phyloP scores from a whole-genome alignment of 2,113 vertebrate species.

The Platycercus adscitus region DNA sequence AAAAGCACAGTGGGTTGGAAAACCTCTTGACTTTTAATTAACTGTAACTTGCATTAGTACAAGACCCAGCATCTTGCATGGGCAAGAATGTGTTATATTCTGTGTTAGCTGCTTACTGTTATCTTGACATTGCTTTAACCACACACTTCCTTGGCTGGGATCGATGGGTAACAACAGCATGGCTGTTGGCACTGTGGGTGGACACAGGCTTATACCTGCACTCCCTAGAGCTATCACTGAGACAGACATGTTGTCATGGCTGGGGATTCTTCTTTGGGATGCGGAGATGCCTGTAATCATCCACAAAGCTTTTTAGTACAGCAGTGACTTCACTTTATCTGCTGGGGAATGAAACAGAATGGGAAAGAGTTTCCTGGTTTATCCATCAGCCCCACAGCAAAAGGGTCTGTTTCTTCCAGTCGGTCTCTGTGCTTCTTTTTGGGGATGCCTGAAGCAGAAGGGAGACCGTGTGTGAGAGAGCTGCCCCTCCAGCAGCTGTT shows the following conservation, averaged over 20 bases:
- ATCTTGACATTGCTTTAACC: neutral
- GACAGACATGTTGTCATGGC: neutral
- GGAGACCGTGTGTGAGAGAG: neutral
- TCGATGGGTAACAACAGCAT: rapidly evolving
- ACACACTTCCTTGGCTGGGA: neutral
- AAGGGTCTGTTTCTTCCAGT: neutral
- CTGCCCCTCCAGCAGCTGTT: neutral
- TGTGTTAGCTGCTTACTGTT: neutral
- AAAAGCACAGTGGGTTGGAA: neutral
- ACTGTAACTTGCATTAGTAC: neutral
- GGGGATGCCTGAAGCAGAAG: neutral
- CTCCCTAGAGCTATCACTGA: neutral
- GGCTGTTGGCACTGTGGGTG: neutral
- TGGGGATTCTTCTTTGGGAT: neutral
- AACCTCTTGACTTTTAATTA: neutral
- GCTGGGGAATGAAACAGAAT: neutral
- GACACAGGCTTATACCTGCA: neutral
- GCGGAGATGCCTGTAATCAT: neutral
- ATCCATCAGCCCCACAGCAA: neutral
- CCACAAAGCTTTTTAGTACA: neutral
- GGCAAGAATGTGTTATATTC: neutral
- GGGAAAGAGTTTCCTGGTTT: neutral
- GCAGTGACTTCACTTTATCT: neutral
- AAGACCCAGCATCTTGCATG: neutral
- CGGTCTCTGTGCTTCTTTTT: neutral